phyloP scores from a whole-genome alignment of 2,888 invertebrate species.

The Drosophila testacea region DNA sequence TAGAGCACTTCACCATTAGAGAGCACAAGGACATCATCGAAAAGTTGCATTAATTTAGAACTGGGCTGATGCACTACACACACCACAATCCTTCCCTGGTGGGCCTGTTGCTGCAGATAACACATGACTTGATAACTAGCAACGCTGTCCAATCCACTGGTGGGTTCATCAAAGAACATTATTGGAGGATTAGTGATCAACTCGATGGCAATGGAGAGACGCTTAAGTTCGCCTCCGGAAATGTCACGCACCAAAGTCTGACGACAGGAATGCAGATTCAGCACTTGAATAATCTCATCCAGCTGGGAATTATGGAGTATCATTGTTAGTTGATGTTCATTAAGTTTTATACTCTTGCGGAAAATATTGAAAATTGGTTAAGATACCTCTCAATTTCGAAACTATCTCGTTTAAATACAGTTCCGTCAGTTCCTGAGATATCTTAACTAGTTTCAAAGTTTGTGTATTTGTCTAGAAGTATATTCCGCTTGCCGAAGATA shows the following conservation, averaged over 20 bases:
- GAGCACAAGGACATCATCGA: constrained; percentile 93
- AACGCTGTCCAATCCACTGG: constrained; percentile 93
- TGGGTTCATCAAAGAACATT: constrained; percentile 98
- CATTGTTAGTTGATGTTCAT: not conserved
- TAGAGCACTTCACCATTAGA: constrained; percentile 92
- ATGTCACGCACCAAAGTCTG: constrained; percentile 89
- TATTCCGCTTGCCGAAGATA: too few species aligned
- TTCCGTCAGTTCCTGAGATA: too few species aligned
- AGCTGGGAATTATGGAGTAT: constrained; percentile 86
- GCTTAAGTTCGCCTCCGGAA: constrained; percentile 95
- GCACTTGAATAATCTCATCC: constrained; percentile 90
- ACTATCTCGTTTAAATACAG: too few species aligned
- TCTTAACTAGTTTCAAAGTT: too few species aligned
- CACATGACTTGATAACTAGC: constrained; percentile 92
- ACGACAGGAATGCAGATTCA: constrained; percentile 89
- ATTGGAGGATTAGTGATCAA: constrained; percentile 95
- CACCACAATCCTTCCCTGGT: constrained; percentile 93
- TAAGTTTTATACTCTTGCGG: too few species aligned
- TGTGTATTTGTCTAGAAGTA: too few species aligned
- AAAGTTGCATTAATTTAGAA: constrained; percentile 92
- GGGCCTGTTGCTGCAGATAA: constrained; percentile 91
- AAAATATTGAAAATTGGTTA: too few species aligned
- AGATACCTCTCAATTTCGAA: too few species aligned
- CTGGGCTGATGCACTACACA: constrained; percentile 97
- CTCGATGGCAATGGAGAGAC: constrained; percentile 95